These are phyloP conservation scores for Piprites chloris DNA, from an alignment of 2,113 vertebrate genomes.

Conservation along the genomic window DNA sequence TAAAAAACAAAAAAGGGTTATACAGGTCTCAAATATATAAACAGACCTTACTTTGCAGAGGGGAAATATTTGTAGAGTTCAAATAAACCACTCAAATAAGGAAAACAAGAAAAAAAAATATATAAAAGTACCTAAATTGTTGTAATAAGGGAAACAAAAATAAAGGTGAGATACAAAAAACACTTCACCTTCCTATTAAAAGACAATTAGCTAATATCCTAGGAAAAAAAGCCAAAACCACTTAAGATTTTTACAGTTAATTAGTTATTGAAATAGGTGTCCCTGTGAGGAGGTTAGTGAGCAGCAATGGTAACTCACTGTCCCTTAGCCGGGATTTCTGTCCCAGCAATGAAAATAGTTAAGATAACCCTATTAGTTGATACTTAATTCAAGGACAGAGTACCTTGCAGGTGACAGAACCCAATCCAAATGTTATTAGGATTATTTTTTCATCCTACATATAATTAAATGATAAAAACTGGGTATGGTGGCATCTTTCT, in stretches of 20 bases:
- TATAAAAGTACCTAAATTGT: background rate
- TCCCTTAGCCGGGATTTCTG: background rate
- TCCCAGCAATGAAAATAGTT: background rate
- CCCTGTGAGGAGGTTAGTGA: background rate
- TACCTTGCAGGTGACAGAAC: background rate
- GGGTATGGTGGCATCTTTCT: background rate
- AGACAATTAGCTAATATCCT: background rate
- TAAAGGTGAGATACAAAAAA: background rate
- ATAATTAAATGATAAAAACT: background rate
- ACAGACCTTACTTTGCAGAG: background rate
- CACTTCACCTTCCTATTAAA: background rate
- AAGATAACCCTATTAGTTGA: background rate
- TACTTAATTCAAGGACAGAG: background rate
- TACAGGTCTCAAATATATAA: background rate
- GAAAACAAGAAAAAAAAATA: background rate
- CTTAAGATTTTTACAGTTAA: background rate
- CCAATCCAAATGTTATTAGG: background rate
- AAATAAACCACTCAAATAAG: background rate
- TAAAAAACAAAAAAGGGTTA: background rate
- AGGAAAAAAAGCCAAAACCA: background rate
- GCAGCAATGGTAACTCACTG: background rate
- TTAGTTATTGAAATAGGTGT: background rate
- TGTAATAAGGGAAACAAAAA: background rate
- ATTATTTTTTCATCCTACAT: background rate
- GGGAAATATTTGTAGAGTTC: background rate